These are phyloP conservation scores for Dromococcyx pavoninus DNA, from an alignment of 2,797 vertebrate species.

Conservation along the genomic window DNA sequence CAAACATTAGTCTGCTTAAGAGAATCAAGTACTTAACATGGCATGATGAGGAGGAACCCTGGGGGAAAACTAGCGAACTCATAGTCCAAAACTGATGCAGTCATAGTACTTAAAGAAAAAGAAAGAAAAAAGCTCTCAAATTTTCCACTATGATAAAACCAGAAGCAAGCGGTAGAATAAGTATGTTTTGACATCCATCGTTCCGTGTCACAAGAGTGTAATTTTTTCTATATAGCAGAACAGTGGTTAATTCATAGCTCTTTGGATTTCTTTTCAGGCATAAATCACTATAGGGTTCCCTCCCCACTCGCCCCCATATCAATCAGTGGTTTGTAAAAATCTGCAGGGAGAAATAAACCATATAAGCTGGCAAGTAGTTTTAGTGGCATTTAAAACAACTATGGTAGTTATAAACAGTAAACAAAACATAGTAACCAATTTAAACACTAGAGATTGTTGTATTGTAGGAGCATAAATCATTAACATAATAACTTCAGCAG, in stretches of 20 bases:
- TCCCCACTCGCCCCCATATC: slow-evolving; percentile 40
- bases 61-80: slow-evolving; percentile 73
- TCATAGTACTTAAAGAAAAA: slow-evolving; percentile 73
- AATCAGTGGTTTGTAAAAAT: slow-evolving; percentile 74
- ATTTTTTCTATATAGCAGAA: slow-evolving; percentile 58
- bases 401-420: slow-evolving; percentile 82
- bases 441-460: slow-evolving; percentile 75
- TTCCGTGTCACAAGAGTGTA: slow-evolving; percentile 54
- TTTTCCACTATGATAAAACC: slow-evolving; percentile 85
- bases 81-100: slow-evolving; percentile 72
- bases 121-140: slow-evolving; percentile 70
- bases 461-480: slow-evolving; percentile 76
- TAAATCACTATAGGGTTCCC: slow-evolving; percentile 57
- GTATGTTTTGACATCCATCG: slow-evolving; percentile 72
- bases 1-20: slow-evolving; percentile 63
- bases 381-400: slow-evolving; percentile 70
- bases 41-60: slow-evolving; percentile 59
- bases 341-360: slow-evolving; percentile 74
- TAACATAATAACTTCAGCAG: slow-evolving; percentile 79
- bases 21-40: slow-evolving; percentile 71
- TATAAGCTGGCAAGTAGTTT: slow-evolving; percentile 64
- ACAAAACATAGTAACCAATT: slow-evolving; percentile 79
- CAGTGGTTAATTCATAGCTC: slow-evolving; percentile 75
- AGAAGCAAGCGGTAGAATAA: slow-evolving; percentile 72
- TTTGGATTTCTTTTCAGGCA: slow-evolving; percentile 51